A percentile compares a stretch with the other conserved stretches of the same genome.
phyloP scores from a whole-genome alignment of 1,140 invertebrate species.

The Leptestheria dahalacensis region DNA sequence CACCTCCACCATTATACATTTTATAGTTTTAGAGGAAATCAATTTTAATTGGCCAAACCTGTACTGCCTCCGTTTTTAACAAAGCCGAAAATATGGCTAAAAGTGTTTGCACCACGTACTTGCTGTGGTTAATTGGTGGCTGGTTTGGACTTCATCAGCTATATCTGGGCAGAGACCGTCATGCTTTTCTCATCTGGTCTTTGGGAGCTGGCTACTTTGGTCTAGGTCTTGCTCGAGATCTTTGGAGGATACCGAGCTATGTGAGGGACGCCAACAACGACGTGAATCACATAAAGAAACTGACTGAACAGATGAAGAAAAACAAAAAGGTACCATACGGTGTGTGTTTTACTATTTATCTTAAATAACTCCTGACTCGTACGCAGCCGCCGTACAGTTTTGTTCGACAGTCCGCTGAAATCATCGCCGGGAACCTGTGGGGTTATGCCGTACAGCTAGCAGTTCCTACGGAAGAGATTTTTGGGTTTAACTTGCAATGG shows the following conservation, averaged over 20 bases:
- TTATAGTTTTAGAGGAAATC: too few species aligned
- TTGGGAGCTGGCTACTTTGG: conserved; percentile 73
- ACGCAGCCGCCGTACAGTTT: conserved; percentile 60
- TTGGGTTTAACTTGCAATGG: conserved; percentile 48
- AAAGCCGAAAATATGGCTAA: conserved; percentile 34
- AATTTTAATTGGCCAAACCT: too few species aligned
- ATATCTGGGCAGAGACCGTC: conserved; percentile 72
- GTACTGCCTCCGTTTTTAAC: conserved; percentile 30
- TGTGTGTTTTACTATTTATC: conserved; percentile 4
- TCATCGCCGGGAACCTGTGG: conserved; percentile 64
- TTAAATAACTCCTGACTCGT: conserved; percentile 15
- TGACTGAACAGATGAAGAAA: conserved; percentile 42
- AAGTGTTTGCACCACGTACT: conserved; percentile 53
- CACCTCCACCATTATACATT: too few species aligned
- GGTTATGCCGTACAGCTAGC: conserved; percentile 54
- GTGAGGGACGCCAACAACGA: conserved; percentile 74
- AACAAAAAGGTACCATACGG: conserved; percentile 42
- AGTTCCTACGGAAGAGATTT: conserved; percentile 52
- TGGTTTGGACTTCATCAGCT: conserved; percentile 78
- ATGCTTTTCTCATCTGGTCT: conserved; percentile 75
- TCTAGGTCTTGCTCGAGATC: conserved; percentile 68
- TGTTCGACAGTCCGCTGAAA: conserved; percentile 54
- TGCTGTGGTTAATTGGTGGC: conserved; percentile 75
- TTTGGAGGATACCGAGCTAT: conserved; percentile 71
- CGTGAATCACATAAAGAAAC: conserved; percentile 45